Base-by-base conservation (phyloP, 2,797 vertebrate genomes). In the Paguma larvata region DNA sequence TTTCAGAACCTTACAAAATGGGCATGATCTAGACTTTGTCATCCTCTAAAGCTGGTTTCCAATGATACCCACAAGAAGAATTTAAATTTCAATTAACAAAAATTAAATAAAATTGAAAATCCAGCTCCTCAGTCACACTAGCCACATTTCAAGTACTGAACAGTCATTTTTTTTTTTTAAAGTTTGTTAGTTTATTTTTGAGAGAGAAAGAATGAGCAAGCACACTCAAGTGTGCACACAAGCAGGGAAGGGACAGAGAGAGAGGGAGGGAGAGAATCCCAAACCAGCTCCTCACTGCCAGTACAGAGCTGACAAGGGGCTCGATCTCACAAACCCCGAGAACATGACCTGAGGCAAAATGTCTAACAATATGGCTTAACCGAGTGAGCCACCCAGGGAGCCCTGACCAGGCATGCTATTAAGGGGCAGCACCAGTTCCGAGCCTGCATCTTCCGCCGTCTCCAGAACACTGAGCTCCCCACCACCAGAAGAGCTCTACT, bases 91-190 rank as follows among this genome's bases (percentile, higher is more conserved):
- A 85, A 48, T n/a, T n/a, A 59, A 93, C 2, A 3, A 46, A 80
- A 82, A 94, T 38, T 87, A 53, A 53, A 79, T 70, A 53, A 80
- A 91, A 84, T 14, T 73, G 14, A 85, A 70, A 90, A 79, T 41
- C 41, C 72, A 95, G 27, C 34, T 91, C 51, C 15, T 85, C 27
- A 32, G 27, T 78, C 38, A 16, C 18, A 80, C 59, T 53, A 46
- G 30, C 18, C 46, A 67, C 67, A 68, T 34, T 65, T 38, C n/a
- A 68, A 77, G 38, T 14, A 2, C 65, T 46, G 32, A 5, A 13
- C 4, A 91, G 25, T 14, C 67, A 67, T 3, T 9, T 59, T 59
- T 59, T 9, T 59, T 21, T 56, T 56, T 21, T 59, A 21, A 59
- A 59, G 56, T 59, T 23, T 59, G 56, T 23, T 59, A 21, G 23